A percentile compares a stretch with the other conserved stretches of the same genome.
phyloP scores from a whole-genome alignment of 1,140 invertebrate genomes.

The Batillaria attramentaria region DNA sequence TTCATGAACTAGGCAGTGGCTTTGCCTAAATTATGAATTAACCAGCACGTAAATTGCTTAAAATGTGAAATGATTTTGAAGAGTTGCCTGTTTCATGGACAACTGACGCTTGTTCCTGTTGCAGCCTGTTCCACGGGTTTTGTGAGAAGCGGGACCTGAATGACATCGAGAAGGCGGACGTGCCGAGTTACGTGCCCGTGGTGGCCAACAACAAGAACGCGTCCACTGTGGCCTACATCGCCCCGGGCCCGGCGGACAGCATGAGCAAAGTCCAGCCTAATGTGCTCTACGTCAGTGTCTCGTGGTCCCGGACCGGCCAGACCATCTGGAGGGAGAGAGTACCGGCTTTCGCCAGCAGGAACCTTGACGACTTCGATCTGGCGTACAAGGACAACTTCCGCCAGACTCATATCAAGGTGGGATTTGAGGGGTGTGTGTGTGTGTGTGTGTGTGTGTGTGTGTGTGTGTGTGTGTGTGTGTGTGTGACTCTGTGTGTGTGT shows the following conservation, averaged over 20 bases:
- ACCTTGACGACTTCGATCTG: conserved; percentile 93
- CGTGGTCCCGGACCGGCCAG: conserved; percentile 92
- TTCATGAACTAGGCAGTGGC: no score
- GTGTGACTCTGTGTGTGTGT: no score
- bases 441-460: no score
- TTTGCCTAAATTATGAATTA: no score
- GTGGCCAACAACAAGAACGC: conserved; percentile 95
- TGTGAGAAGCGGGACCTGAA: conserved; percentile 90
- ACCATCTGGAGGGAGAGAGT: conserved; percentile 89
- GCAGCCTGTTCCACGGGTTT: conserved; percentile 83
- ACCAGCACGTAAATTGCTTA: no score
- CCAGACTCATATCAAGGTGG: conserved; percentile 5
- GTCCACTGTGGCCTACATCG: conserved; percentile 97
- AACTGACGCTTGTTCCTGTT: neutral
- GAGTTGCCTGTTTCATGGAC: no score
- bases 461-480: no score
- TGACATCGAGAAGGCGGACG: conserved; percentile 87
- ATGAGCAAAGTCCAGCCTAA: conserved; percentile 80
- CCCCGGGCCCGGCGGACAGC: conserved; percentile 90
- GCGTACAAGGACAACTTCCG: conserved; percentile 73
- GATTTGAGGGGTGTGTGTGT: no score
- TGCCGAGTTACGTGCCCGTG: conserved; percentile 88
- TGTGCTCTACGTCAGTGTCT: conserved; percentile 97
- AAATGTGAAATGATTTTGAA: no score
- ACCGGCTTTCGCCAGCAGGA: conserved; percentile 93